Conservation (phyloP, 2,113 vertebrate genomes). For the Microtus oregoni region DNA sequence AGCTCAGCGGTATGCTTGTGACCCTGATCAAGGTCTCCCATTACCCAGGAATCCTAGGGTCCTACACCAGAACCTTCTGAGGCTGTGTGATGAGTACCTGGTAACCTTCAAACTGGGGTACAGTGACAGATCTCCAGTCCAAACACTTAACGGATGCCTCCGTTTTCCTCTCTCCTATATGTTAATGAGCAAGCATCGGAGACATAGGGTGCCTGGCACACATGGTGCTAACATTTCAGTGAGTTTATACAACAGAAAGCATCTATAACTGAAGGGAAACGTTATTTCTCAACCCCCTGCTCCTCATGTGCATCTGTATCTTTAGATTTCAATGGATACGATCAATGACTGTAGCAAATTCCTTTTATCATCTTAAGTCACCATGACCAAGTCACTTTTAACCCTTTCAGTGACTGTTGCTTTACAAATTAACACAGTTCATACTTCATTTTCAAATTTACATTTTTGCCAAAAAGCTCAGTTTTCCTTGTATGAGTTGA, state of each 20-base stretch:
- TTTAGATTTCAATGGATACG: constrained; percentile 6
- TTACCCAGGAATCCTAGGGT: not conserved
- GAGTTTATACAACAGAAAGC: not conserved
- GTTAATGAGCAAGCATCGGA: not conserved
- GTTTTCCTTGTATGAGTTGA: not conserved
- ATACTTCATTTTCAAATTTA: not conserved
- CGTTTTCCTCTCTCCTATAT: not conserved
- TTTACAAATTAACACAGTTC: not conserved
- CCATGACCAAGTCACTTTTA: not conserved
- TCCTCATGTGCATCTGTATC: not conserved
- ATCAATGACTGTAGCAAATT: not conserved
- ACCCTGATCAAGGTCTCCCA: not conserved
- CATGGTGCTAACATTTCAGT: not conserved
- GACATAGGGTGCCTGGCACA: not conserved
- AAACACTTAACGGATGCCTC: not conserved
- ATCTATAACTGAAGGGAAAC: not conserved
- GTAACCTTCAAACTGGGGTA: not conserved
- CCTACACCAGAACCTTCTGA: not conserved
- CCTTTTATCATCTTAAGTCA: not conserved
- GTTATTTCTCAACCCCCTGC: not conserved
- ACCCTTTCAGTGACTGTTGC: not conserved
- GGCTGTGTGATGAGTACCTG: not conserved
- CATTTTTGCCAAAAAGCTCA: not conserved
- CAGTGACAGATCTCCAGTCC: not conserved
- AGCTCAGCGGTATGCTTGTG: not conserved